Evolutionary conservation across 2,113 vertebrate species (phyloP).

Genomic region (Spermophilus dauricus): DNA sequence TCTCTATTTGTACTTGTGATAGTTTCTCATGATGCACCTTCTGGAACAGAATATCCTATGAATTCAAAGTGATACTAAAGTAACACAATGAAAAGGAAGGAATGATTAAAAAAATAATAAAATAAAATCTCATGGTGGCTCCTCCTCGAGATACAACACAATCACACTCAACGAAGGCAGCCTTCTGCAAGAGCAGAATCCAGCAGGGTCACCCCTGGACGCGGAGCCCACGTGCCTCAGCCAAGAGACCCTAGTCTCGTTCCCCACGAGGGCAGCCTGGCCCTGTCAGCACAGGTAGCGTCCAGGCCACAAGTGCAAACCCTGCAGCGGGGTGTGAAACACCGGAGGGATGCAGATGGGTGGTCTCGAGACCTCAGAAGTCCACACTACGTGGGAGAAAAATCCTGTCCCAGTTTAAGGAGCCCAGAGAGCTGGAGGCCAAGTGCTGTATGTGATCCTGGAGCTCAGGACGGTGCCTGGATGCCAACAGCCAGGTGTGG

Average conservation of each 20-base stretch:
- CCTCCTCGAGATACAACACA: background rate
- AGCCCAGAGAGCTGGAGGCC: background rate
- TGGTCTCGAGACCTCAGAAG: background rate
- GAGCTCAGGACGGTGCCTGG: background rate
- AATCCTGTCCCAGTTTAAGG: no score
- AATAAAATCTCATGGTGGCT: background rate
- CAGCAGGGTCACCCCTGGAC: background rate
- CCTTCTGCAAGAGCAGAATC: background rate
- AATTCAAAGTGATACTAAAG: background rate
- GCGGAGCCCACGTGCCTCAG: background rate
- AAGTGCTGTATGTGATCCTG: rapidly evolving
- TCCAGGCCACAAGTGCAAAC: background rate
- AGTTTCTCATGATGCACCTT: background rate
- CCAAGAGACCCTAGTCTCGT: background rate
- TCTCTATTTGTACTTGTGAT: background rate
- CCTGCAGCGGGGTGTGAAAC: background rate
- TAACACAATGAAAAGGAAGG: background rate
- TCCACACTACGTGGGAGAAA: background rate
- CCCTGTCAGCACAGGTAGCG: background rate
- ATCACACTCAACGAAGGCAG: background rate
- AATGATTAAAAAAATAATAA: no score
- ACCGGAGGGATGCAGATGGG: background rate
- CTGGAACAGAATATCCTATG: background rate
- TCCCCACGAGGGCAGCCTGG: no score
- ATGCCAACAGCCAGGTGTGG: background rate